Base-by-base conservation (phyloP, 1,140 invertebrate species). In the Drosophila teissieri region DNA sequence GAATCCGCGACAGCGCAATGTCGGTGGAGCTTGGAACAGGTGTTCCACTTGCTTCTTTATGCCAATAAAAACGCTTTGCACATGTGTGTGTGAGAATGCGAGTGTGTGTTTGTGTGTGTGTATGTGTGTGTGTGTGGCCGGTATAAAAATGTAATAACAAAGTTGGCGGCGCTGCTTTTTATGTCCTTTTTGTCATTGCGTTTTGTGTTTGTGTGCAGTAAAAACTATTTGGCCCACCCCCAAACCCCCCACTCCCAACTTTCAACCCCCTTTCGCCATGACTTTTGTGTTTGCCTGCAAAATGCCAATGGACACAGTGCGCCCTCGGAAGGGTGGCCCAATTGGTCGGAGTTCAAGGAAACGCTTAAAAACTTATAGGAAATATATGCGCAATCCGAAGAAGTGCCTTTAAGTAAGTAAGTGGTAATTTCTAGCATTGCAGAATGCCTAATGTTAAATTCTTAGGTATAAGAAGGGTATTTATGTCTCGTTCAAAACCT, bases 91-190 rank as follows among this genome's bases (percentile, higher is more conserved):
- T 57, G 53, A 52, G 40, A 7, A 19, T 54, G 11, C 55, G 31
- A 52, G 8, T 65, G 34, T 69, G 37, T 69, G 54, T 54, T 7
- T 60, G 31, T 56, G 8, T 61, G 34, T 69, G 37, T 69, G 54
- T 68, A 44, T 65, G 49, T 44, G 40, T 44, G 24, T 49, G 27
- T 15, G 22, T 11, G 8, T n/a, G 15, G 22, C 10, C 56, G 51
- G 70, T 67, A 69, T 83, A 81, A 78, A 76, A 86, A 79, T 69
- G 76, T 84, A 84, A 84, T 82, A 86, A 86, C 83, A 86, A 78
- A 86, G 82, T 88, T 86, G 79, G 65, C 52, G 79, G 79, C 77
- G 51, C 64, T 82, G 65, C 70, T 77, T 86, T 86, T 82, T 86
- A 82, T 86, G 70, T 70, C 57, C 80, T 76, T 76, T 84, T 84